These are phyloP conservation scores for Oopsacas minuta DNA, from an alignment of 37 sponge, comb jelly and placozoan genomes.

Conservation along the genomic window DNA sequence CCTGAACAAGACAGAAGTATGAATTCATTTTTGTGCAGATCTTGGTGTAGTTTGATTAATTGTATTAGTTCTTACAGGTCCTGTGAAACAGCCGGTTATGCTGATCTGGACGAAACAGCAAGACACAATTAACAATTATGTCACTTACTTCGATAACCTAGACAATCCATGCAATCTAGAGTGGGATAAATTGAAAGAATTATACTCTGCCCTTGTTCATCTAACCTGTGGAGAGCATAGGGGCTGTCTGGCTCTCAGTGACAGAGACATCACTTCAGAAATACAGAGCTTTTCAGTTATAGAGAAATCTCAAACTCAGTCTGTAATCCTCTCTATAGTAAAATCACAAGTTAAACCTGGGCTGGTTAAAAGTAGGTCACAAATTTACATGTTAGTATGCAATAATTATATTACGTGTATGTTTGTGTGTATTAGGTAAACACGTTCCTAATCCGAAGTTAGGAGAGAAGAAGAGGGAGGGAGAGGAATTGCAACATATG, in stretches of 20 bases:
- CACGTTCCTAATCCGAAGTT: too few relatives aligned
- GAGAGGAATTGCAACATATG: background rate
- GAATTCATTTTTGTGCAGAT: too few relatives aligned
- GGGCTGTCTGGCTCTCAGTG: background rate
- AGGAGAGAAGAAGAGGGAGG: background rate
- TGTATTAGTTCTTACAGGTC: too few relatives aligned
- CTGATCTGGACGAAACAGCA: slow-evolving; percentile 9
- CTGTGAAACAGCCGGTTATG: background rate
- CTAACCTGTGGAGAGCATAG: background rate
- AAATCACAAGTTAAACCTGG: background rate
- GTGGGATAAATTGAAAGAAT: background rate
- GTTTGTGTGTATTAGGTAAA: background rate
- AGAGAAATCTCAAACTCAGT: background rate
- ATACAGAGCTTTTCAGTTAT: too few relatives aligned
- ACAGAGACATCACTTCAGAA: background rate
- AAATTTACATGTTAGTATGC: background rate
- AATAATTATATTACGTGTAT: too few relatives aligned
- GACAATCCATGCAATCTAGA: background rate
- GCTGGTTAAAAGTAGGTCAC: background rate
- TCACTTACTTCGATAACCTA: background rate
- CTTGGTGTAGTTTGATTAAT: too few relatives aligned
- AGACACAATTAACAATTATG: background rate
- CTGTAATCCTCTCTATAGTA: background rate
- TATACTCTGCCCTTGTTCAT: background rate
- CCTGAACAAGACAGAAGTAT: too few relatives aligned